Base-by-base conservation (phyloP, 1,140 invertebrate genomes). In the Tyrophagus putrescentiae region DNA sequence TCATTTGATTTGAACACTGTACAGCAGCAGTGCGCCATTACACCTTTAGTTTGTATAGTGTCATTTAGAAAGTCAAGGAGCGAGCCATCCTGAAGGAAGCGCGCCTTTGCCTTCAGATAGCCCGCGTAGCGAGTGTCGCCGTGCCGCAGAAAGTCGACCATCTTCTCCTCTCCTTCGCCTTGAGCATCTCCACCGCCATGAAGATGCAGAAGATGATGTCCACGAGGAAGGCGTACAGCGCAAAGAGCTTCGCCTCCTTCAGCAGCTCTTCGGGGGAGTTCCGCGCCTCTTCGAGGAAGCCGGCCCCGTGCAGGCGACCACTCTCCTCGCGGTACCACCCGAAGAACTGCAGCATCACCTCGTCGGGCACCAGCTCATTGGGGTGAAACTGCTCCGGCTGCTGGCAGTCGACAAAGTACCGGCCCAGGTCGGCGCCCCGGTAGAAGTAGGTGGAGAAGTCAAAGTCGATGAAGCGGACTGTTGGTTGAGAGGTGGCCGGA, bases 41-140 rank as follows among this genome's bases (percentile, higher is more conserved):
- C n/a, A n/a, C n/a, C n/a, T n/a, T n/a, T n/a, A n/a, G n/a, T n/a
- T n/a, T n/a, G n/a, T n/a, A n/a, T n/a, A n/a, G n/a, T 83, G 57
- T 79, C 82, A 11, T 39, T 39, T 39, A 13, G 36, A 39, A 39
- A 13, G 36, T 39, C 21, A 39, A 39, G 36, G 36, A 39, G 21
- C 36, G 36, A 39, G 36, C 36, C 36, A 39, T 39, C 36, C 21
- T 39, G 36, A 13, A 39, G 36, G 21, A 39, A 39, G 13, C 36
- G 13, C 13, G 21, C 13, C 21, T 39, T 39, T 13, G 36, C 21
- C 36, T 39, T 39, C 36, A 39, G 21, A 39, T 39, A 39, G 13
- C 36, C 36, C 13, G 13, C 21, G 21, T 13, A 39, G 13, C 36
- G 36, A 13, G 13, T 39, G 36, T 39, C 36, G 36, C 36, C 36